phyloP scores from a whole-genome alignment of 2,888 invertebrate species.

The Emmelina monodactyla region DNA sequence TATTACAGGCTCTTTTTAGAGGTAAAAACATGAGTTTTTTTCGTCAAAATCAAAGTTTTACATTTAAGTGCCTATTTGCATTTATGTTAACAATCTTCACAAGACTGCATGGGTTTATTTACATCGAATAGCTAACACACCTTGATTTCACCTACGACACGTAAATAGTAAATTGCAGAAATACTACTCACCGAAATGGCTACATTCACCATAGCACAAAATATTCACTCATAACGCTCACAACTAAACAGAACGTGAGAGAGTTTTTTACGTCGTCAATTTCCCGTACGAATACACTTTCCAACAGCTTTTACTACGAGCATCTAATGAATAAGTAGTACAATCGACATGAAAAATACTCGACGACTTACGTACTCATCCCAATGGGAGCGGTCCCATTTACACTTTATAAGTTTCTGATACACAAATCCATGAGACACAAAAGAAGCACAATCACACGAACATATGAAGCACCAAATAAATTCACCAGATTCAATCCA shows the following conservation, averaged over 20 bases:
- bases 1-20: no score
- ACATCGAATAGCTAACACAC: no score
- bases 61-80: no score
- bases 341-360: constrained; percentile 62
- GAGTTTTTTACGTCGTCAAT: constrained; percentile 50
- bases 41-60: no score
- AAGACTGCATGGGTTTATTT: no score
- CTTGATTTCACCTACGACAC: no score
- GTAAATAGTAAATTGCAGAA: no score
- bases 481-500: constrained; percentile 40
- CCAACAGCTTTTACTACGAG: constrained; percentile 62
- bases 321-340: constrained; percentile 51
- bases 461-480: constrained; percentile 34
- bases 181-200: constrained; percentile 56
- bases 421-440: no score
- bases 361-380: constrained; percentile 53
- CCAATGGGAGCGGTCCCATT: constrained; percentile 58
- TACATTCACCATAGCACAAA: constrained; percentile 26
- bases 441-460: constrained; percentile 29
- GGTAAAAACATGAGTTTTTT: no score
- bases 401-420: no score
- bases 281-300: constrained; percentile 57
- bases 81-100: no score
- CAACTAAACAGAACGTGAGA: constrained; percentile 46
- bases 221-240: constrained; percentile 35